Conservation (phyloP, 2,113 vertebrate genomes). For the Paramormyrops kingsleyae region DNA sequence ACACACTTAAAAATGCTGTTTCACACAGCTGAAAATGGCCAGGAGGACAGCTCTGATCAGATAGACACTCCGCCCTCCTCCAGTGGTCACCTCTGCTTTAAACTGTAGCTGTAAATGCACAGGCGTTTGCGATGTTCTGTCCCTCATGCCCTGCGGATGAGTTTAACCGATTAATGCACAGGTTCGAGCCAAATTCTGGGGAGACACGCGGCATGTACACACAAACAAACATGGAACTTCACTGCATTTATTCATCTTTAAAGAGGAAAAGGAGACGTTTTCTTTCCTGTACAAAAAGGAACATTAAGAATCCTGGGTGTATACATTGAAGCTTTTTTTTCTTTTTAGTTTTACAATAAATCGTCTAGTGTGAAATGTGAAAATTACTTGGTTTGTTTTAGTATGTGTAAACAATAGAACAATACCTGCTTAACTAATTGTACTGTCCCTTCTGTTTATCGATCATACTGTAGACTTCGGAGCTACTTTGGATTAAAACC, state of each 20-base stretch:
- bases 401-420: background rate
- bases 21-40: background rate
- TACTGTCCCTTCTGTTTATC: slow-evolving; percentile 40
- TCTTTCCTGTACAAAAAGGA: background rate
- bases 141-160: background rate
- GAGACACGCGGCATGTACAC: background rate
- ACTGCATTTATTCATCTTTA: background rate
- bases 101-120: background rate
- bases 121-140: background rate
- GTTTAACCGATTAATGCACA: background rate
- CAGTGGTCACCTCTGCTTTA: background rate
- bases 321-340: background rate
- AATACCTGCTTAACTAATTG: slow-evolving; percentile 11
- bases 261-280: background rate
- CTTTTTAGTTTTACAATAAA: background rate
- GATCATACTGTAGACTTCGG: slow-evolving; percentile 28
- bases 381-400: slow-evolving; percentile 17
- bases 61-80: background rate
- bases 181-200: background rate
- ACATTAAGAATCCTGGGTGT: background rate
- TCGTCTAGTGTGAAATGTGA: slow-evolving; percentile 35
- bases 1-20: background rate
- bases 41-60: background rate
- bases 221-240: background rate
- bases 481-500: slow-evolving; percentile 25